Conservation (phyloP, 2,113 vertebrate genomes). For the Ictalurus punctatus region DNA sequence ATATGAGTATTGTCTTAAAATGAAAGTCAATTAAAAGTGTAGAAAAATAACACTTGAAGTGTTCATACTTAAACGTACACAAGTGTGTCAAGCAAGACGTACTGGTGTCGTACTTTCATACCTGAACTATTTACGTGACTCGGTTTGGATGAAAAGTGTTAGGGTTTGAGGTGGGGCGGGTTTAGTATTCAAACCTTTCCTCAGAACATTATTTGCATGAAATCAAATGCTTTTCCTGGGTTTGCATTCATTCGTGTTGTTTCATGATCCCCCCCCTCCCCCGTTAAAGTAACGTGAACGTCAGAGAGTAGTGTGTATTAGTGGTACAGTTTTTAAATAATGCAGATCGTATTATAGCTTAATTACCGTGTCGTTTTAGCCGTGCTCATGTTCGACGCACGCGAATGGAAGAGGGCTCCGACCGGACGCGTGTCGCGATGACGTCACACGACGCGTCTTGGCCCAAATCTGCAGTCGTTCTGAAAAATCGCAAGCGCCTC, state of each 20-base stretch:
- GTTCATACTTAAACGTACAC: background rate
- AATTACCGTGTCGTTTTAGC: too few species aligned
- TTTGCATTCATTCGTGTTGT: background rate
- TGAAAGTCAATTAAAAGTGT: background rate
- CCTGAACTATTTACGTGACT: background rate
- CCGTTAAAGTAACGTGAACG: background rate
- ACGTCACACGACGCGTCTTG: too few species aligned
- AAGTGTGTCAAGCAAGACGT: background rate
- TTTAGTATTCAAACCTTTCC: background rate
- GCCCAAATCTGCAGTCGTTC: too few species aligned
- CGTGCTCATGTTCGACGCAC: too few species aligned
- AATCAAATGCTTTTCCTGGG: background rate
- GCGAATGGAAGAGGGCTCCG: too few species aligned
- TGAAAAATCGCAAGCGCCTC: too few species aligned
- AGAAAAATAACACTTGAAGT: background rate
- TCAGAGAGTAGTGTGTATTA: background rate
- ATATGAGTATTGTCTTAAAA: background rate
- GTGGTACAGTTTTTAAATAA: background rate
- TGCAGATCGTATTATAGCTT: too few species aligned
- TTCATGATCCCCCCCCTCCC: background rate
- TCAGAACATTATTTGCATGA: background rate
- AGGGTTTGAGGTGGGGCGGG: background rate
- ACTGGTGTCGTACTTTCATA: background rate
- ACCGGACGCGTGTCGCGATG: too few species aligned
- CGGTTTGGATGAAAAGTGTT: background rate